These are phyloP conservation scores for Hipposideros larvatus DNA, from an alignment of 2,797 vertebrate species.

Conservation along the genomic window DNA sequence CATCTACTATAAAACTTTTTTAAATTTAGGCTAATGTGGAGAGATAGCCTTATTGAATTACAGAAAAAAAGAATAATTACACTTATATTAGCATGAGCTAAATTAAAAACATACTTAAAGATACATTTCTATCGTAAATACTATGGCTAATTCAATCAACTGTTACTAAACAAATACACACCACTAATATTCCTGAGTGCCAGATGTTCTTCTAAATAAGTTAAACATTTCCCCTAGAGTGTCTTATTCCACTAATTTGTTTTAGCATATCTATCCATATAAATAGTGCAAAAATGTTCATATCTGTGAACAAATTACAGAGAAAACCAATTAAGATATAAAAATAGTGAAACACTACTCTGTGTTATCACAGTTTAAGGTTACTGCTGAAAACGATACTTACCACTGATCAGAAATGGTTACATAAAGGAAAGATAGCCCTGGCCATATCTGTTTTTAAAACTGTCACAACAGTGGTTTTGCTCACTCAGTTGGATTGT, in stretches of 20 bases:
- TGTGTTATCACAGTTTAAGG: neutral
- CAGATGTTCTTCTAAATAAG: neutral
- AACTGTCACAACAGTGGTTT: neutral
- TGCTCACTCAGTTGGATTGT: neutral
- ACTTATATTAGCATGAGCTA: neutral
- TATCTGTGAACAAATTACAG: neutral
- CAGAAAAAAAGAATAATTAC: neutral
- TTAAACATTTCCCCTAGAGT: neutral
- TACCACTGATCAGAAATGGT: neutral
- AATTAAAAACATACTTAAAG: constrained; percentile 20
- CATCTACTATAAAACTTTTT: neutral
- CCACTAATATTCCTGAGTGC: neutral
- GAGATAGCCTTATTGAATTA: neutral
- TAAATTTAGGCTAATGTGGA: neutral
- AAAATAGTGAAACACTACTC: neutral
- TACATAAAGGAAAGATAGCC: neutral
- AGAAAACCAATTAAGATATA: neutral
- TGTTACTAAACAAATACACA: constrained; percentile 15
- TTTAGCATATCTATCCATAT: constrained; percentile 3
- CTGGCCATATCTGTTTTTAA: neutral
- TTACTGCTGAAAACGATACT: constrained; percentile 14
- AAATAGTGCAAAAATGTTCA: neutral
- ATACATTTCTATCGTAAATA: neutral
- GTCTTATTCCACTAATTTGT: neutral
- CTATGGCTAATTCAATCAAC: neutral